A percentile compares a stretch with the other conserved stretches of the same genome.
Conservation (phyloP, 2,797 vertebrate genomes). For the Anableps anableps region DNA sequence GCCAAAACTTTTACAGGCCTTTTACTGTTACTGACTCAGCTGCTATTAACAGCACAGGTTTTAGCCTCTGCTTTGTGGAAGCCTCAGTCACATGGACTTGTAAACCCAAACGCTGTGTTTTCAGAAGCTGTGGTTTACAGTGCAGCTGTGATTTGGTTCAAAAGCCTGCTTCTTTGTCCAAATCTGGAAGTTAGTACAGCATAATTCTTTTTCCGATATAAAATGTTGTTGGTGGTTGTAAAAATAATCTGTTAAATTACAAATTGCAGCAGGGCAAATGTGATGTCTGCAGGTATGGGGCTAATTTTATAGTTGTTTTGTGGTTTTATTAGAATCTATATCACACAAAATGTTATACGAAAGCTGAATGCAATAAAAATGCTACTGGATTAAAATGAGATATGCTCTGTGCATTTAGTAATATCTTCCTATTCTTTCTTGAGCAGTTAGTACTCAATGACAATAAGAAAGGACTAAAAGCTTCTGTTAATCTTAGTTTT, state of each 20-base stretch:
- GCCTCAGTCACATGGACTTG: constrained; percentile 10
- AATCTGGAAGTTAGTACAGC: neutral
- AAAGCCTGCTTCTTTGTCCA: neutral
- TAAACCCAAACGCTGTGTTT: constrained; percentile 1
- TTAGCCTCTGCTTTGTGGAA: constrained; percentile 24
- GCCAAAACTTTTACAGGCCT: constrained; percentile 14
- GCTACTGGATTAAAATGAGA: constrained; percentile 13
- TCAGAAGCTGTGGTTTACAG: constrained; percentile 13
- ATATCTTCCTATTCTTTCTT: constrained; percentile 11
- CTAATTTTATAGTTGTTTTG: constrained; percentile 6
- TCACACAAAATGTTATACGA: neutral
- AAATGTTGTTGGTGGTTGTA: constrained; percentile 1
- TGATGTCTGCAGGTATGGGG: constrained; percentile 5
- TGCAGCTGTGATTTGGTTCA: constrained; percentile 2
- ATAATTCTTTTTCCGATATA: neutral
- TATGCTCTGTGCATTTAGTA: neutral
- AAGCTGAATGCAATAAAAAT: constrained; percentile 1
- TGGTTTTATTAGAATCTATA: neutral
- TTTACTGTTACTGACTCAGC: constrained; percentile 17
- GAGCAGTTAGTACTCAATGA: neutral
- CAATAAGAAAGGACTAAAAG: constrained; percentile 2
- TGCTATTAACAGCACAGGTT: constrained; percentile 33
- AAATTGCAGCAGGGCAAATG: neutral
- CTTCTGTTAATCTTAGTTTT: constrained; percentile 11
- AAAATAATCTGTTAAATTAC: neutral